phyloP scores from a whole-genome alignment of 2,113 vertebrate species.

The Thryonomys swinderianus region DNA sequence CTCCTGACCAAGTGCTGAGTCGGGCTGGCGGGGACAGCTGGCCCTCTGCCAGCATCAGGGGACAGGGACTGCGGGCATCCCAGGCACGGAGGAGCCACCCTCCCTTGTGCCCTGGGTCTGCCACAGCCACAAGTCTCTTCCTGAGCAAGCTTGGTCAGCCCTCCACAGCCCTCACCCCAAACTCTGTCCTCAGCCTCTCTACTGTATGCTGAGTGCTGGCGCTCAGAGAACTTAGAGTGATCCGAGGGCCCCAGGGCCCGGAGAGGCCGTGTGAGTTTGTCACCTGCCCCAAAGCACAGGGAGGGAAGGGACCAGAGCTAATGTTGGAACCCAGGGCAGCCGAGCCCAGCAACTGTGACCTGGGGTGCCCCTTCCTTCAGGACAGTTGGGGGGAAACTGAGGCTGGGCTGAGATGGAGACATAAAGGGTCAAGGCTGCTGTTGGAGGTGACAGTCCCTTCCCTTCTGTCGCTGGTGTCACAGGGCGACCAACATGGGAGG shows the following conservation, averaged over 20 bases:
- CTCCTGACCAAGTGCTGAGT: slow-evolving; percentile 73
- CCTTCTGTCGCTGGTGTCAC: neutral
- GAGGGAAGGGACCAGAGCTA: fast-evolving
- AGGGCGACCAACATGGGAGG: neutral
- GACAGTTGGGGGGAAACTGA: neutral
- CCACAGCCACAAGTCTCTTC: neutral
- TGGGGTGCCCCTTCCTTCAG: neutral
- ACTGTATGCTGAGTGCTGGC: fast-evolving
- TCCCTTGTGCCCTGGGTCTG: neutral
- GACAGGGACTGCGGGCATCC: neutral
- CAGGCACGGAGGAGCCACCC: neutral
- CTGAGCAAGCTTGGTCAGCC: neutral
- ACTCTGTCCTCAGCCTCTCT: neutral
- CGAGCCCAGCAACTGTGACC: neutral
- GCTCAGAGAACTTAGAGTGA: no score
- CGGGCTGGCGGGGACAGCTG: slow-evolving; percentile 43
- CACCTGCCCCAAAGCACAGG: neutral
- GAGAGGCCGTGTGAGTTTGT: neutral
- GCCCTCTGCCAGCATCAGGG: slow-evolving; percentile 42
- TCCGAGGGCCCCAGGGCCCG: neutral
- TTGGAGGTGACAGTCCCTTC: neutral
- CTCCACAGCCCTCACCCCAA: neutral
- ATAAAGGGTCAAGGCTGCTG: neutral
- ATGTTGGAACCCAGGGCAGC: neutral
- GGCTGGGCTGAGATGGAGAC: neutral